phyloP scores from a whole-genome alignment of 1,140 invertebrate genomes.

The Zaprionus africanus region DNA sequence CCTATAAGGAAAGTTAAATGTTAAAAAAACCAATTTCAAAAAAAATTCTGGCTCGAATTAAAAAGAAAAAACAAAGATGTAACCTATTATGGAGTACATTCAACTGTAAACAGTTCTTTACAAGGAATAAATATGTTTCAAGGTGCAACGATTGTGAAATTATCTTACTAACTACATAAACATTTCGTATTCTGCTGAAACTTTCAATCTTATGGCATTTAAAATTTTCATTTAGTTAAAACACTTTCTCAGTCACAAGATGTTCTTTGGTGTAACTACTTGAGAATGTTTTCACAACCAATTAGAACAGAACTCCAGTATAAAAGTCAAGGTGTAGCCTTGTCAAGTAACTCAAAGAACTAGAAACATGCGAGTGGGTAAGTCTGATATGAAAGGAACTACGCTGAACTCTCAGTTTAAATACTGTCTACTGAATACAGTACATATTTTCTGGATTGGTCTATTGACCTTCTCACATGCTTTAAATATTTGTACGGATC shows the following conservation, averaged over 20 bases:
- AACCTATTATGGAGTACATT: background rate
- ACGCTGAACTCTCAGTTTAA: background rate
- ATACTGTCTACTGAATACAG: background rate
- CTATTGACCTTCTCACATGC: conserved; percentile 17
- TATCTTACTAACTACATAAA: background rate
- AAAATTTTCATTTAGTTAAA: conserved; percentile 8
- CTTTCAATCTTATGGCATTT: background rate
- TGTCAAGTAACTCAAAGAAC: background rate
- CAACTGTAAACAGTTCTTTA: background rate
- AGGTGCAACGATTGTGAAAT: too few relatives aligned
- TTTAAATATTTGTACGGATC: conserved; percentile 17
- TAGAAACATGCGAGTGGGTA: conserved; percentile 28
- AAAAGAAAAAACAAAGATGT: background rate
- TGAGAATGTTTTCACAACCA: conserved; percentile 10
- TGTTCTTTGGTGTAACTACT: background rate
- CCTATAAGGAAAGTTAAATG: too few relatives aligned
- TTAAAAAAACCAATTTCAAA: too few relatives aligned
- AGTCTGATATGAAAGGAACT: background rate
- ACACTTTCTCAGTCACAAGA: background rate
- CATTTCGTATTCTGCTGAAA: background rate
- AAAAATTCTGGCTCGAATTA: too few relatives aligned
- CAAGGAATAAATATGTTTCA: too few relatives aligned
- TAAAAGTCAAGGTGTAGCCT: conserved; percentile 6
- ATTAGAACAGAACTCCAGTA: conserved; percentile 8
- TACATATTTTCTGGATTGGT: conserved; percentile 16